Evolutionary conservation across 2,888 invertebrate species (phyloP), one percentile per base, ranked within the genome.

Genomic region (Drosophila lacicola): DNA sequence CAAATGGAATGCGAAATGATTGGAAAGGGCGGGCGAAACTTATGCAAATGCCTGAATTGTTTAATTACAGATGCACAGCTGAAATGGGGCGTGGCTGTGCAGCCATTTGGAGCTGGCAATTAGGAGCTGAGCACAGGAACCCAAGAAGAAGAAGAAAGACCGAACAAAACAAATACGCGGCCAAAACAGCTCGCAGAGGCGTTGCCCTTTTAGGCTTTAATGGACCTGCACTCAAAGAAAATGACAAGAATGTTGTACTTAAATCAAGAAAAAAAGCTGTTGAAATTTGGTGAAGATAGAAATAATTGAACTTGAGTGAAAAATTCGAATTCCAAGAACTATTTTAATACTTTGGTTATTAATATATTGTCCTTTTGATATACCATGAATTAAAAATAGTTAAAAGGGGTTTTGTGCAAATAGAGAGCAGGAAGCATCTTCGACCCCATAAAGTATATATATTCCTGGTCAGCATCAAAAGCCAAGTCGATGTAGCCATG

Each of bases 31-130:
- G 36, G 47, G 21, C 51, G 58, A 78, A 78, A 56, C 60, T 73
- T 74, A 78, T 78, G 80, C 63, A 77, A 74, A 80, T 65, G 55
- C 39, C 39, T 65, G 42, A 65, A 77, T 70, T 64, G 65, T 58
- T 63, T 74, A 76, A 83, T 80, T 74, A 61, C 49, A 58, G 42
- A 64, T 68, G 63, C 82, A 71, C 45, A 61, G 10, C 53, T 9
- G 46, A 17, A 46, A 42, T 51, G 45, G 17, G 61, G 49, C 50
- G 50, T 55, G 53, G 53, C 44, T 45, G 21, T 44, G 29, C 41
- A 51, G 41, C 29, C 51, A 46, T 57, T 68, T 51, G n/a, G n/a
- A n/a, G n/a, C n/a, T 42, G 13, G 51, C 62, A 70, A 50, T 61
- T 49, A 42, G 25, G 9, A 51, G 19, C n/a, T 5, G 29, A 14